Evolutionary conservation across 2,888 invertebrate species (phyloP).

Genomic region (Meganola albula): DNA sequence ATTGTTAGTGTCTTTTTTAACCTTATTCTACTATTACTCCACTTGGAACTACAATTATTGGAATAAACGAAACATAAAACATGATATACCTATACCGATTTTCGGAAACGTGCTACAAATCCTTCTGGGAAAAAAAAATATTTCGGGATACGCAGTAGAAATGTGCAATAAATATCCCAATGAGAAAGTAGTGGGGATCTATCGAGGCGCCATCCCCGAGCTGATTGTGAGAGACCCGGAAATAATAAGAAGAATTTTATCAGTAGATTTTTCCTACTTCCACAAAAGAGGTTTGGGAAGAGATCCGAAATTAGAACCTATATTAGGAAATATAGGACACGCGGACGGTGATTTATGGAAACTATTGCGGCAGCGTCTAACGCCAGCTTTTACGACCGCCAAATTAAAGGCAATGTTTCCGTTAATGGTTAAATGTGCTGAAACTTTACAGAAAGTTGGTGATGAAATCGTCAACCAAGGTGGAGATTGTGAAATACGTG

Average conservation of each 20-base stretch:
- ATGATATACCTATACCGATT: conserved; percentile 41
- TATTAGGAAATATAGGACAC: conserved; percentile 44
- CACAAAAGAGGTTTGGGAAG: conserved; percentile 43
- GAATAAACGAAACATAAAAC: conserved; percentile 47
- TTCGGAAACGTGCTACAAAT: conserved; percentile 47
- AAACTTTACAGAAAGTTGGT: conserved; percentile 39
- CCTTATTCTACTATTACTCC: conserved; percentile 37
- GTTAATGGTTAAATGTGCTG: conserved; percentile 48
- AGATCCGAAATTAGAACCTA: conserved; percentile 37
- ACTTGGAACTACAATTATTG: conserved; percentile 49
- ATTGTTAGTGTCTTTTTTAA: too few relatives aligned
- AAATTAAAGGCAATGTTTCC: conserved; percentile 62
- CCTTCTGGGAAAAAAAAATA: conserved; percentile 34
- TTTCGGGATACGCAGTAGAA: conserved; percentile 33
- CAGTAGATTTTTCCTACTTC: conserved; percentile 45
- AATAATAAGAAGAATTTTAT: conserved; percentile 41
- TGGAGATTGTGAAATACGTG: conserved; percentile 39
- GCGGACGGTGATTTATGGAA: conserved; percentile 57
- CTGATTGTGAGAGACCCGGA: conserved; percentile 50
- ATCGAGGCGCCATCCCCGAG: conserved; percentile 44
- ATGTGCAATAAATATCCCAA: conserved; percentile 47
- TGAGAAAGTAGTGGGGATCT: conserved; percentile 55
- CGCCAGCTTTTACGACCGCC: conserved; percentile 54
- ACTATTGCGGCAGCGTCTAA: conserved; percentile 49
- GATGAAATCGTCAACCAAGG: conserved; percentile 36